Evolutionary conservation across 2,888 invertebrate genomes (phyloP).

Genomic region (Blera fallax): DNA sequence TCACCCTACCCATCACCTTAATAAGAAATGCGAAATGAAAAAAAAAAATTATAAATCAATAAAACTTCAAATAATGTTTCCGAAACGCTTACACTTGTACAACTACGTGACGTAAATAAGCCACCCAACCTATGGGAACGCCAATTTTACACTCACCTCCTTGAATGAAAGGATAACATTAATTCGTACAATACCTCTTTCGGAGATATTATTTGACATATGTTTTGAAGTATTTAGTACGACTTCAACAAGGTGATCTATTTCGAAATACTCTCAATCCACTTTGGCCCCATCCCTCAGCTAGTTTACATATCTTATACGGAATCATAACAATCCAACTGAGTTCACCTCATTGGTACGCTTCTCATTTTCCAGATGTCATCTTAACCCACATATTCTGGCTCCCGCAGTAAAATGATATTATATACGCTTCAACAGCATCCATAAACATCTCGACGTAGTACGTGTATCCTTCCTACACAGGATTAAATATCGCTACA

Average conservation of each 20-base stretch:
- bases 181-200: not conserved
- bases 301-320: slow-evolving; percentile 5
- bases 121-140: not conserved
- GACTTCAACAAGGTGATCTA: slow-evolving; percentile 1
- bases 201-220: not conserved
- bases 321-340: slow-evolving; percentile 11
- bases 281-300: not conserved
- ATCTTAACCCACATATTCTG: not conserved
- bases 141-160: not conserved
- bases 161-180: not conserved
- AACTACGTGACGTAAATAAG: not conserved
- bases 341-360: not conserved
- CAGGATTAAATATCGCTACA: slow-evolving; percentile 3
- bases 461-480: not conserved
- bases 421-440: slow-evolving; percentile 12
- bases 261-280: not conserved
- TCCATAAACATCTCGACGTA: not conserved
- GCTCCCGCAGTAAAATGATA: slow-evolving; percentile 10
- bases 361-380: slow-evolving; percentile 13
- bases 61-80: too few relatives aligned
- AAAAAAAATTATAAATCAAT: too few relatives aligned
- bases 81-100: not conserved
- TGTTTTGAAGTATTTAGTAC: not conserved
- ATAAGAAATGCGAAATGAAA: too few relatives aligned
- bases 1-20: too few relatives aligned